Evolutionary conservation across 1,140 invertebrate species (phyloP).

Genomic region (Saccostrea echinata): DNA sequence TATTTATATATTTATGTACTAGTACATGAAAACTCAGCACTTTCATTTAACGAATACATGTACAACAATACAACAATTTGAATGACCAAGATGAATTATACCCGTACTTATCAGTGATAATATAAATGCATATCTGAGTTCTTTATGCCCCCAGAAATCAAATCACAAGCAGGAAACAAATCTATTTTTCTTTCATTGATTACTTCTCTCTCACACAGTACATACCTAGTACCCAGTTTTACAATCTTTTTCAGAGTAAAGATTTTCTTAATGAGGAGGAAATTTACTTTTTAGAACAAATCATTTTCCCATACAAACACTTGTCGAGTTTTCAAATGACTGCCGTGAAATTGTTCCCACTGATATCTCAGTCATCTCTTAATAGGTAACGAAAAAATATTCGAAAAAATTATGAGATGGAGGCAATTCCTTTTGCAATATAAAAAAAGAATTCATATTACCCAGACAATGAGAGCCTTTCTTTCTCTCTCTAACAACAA

Average conservation of each 20-base stretch:
- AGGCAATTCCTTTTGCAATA: not conserved
- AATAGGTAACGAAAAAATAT: not conserved
- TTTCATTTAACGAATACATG: conserved; percentile 20
- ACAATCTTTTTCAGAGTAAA: too few relatives aligned
- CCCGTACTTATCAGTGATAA: conserved; percentile 17
- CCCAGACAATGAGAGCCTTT: not conserved
- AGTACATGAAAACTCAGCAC: conserved; percentile 17
- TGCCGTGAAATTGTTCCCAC: too few relatives aligned
- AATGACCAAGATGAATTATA: not conserved
- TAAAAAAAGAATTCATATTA: not conserved
- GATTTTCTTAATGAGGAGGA: too few relatives aligned
- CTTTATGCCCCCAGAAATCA: not conserved
- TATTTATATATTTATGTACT: not conserved
- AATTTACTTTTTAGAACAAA: too few relatives aligned
- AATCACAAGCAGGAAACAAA: not conserved
- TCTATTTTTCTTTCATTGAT: not conserved
- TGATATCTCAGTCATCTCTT: not conserved
- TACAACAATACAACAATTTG: not conserved
- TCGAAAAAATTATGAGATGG: conserved; percentile 28
- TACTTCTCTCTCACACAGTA: too few relatives aligned
- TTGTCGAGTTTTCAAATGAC: too few relatives aligned
- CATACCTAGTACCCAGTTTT: too few relatives aligned
- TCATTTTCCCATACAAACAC: too few relatives aligned
- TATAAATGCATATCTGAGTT: conserved; percentile 13
- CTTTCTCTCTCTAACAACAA: not conserved